Evolutionary conservation across 2,797 vertebrate genomes (phyloP).

Genomic region (Phylloscopus collybita): DNA sequence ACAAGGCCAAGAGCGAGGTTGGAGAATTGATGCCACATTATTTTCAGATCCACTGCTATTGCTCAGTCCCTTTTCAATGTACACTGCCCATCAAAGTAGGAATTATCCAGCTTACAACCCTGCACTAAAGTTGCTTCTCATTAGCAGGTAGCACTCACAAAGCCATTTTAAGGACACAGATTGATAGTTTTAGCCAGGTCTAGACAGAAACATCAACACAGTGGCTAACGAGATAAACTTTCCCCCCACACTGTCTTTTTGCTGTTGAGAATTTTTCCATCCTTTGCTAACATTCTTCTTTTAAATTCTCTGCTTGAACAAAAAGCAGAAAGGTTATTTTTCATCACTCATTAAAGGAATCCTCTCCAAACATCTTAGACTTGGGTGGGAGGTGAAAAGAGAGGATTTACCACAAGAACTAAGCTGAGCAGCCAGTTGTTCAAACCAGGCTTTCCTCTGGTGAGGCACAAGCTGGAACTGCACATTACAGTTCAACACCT

Average conservation of each 20-base stretch:
- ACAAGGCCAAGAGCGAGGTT: fast-evolving
- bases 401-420: neutral
- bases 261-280: neutral
- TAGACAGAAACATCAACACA: neutral
- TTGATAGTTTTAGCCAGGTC: neutral
- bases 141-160: neutral
- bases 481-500: neutral
- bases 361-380: neutral
- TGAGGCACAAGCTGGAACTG: neutral
- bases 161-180: neutral
- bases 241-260: neutral
- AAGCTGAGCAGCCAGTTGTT: neutral
- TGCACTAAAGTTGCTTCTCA: neutral
- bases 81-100: fast-evolving
- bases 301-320: neutral
- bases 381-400: neutral
- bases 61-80: neutral
- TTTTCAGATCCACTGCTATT: neutral
- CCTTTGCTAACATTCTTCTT: neutral
- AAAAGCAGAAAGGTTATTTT: neutral
- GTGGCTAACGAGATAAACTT: neutral
- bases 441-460: neutral
- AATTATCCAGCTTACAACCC: neutral
- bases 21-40: neutral
- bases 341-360: neutral